Evolutionary conservation across 2,797 vertebrate species (phyloP), one percentile per base, ranked within the genome.

Genomic region (Lacerta bilineata): DNA sequence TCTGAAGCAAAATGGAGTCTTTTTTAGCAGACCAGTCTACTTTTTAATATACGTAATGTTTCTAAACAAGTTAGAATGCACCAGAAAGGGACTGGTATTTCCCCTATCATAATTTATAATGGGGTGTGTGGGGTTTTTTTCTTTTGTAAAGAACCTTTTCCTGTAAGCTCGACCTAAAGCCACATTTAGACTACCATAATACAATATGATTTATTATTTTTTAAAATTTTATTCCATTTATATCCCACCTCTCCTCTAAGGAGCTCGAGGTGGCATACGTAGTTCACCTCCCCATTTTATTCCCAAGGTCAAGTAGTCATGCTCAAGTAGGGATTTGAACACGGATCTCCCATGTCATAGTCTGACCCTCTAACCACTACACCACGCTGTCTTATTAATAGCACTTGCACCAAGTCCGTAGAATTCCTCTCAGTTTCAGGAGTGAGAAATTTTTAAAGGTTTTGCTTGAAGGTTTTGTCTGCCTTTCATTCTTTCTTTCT

Each of bases 11-110:
- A 87, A 89, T 77, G 3, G 27, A 80, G 0, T 84, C 1, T 86
- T 91, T 93, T 93, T 91, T 69, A 89, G 72, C 87, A 91, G 84
- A 13, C 0, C 41, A 41, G 80, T 91, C 80, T 39, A 80, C 15
- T 27, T 87, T 91, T 33, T 64, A 9, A 66, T 77, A 66, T 64
- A 66, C 17, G 41, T 64, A 43, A 5, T 7, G 69, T 87, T 66
- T 88, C 43, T 93, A 80, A 90, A 80, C 29, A 78, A 85, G 92
- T 81, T 59, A 71, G 17, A 79, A 64, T 89, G 23, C 33, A 75
- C 41, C 84, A 33, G 80, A 80, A 72, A 66, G 41, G 85, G 29
- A 76, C 20, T 36, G 8, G 41, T 8, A 17, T 91, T 87, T 36
- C 61, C 29, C 15, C 8, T 76, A 50, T 90, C 61, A 4, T 50